Evolutionary conservation across 2,888 invertebrate genomes (phyloP).

Genomic region (Dynastes grantii): DNA sequence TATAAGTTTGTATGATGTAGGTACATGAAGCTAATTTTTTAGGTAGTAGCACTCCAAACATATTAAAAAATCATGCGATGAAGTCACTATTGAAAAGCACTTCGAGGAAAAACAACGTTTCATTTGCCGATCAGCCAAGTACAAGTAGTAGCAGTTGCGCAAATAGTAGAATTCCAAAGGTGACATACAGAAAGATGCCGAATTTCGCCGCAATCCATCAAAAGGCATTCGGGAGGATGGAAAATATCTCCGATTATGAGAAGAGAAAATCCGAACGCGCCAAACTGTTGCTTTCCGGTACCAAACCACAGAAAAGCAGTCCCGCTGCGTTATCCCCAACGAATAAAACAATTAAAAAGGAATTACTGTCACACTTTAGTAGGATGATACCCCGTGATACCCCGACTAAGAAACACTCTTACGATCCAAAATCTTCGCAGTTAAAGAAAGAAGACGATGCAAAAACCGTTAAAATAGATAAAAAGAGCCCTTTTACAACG

Average conservation of each 20-base stretch:
- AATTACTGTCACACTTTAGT: constrained; percentile 19
- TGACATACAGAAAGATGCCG: constrained; percentile 28
- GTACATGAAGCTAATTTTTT: too few relatives aligned
- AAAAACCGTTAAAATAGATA: not conserved
- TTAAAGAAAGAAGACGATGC: not conserved
- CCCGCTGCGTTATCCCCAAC: not conserved
- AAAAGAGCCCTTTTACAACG: too few relatives aligned
- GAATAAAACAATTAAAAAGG: constrained; percentile 13
- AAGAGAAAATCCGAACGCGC: constrained; percentile 42
- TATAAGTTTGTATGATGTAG: too few relatives aligned
- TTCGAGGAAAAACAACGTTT: constrained; percentile 12
- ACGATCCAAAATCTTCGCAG: not conserved
- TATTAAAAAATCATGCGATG: constrained; percentile 26
- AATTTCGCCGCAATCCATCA: constrained; percentile 47
- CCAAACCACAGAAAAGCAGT: not conserved
- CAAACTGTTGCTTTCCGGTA: constrained; percentile 37
- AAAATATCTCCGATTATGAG: constrained; percentile 39
- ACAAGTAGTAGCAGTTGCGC: not conserved
- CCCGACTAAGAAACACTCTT: not conserved
- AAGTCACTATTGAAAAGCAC: constrained; percentile 21
- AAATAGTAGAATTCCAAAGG: not conserved
- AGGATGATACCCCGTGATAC: not conserved
- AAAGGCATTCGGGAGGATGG: constrained; percentile 42
- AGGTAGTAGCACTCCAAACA: constrained; percentile 25
- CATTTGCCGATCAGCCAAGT: not conserved